Evolutionary conservation across 2,888 invertebrate species (phyloP).

Genomic region (Drosophila glabriapex): DNA sequence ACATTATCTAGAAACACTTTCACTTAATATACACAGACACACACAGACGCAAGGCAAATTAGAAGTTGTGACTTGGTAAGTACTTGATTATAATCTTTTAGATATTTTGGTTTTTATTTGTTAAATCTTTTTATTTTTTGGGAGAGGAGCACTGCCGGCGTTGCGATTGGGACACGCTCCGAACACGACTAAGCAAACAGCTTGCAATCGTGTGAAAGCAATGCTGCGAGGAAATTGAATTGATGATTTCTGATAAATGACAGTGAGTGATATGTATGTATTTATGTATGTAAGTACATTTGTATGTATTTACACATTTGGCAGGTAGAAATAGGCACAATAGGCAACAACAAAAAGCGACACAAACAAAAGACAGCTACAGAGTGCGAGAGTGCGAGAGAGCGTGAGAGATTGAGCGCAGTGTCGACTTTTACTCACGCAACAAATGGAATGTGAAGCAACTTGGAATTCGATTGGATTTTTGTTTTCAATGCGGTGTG

Average conservation of each 20-base stretch:
- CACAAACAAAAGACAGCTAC: conserved; percentile 32
- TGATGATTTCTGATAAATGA: conserved; percentile 52
- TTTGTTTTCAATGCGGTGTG: conserved; percentile 32
- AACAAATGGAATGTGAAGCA: conserved; percentile 48
- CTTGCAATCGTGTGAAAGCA: conserved; percentile 42
- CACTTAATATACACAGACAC: conserved; percentile 26
- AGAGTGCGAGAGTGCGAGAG: conserved; percentile 15
- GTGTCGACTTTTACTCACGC: conserved; percentile 64
- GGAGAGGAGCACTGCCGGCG: conserved; percentile 45
- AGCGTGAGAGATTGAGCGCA: conserved; percentile 22
- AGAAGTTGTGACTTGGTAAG: conserved; percentile 9
- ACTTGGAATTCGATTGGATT: conserved; percentile 33
- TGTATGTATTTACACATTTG: conserved; percentile 26
- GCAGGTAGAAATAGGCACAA: conserved; percentile 52
- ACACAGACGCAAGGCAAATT: not conserved
- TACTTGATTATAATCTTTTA: conserved; percentile 25
- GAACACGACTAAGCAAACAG: conserved; percentile 64
- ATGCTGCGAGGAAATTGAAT: conserved; percentile 45
- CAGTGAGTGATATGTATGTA: conserved; percentile 14
- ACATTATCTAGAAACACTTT: conserved; percentile 43
- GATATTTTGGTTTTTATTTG: not conserved
- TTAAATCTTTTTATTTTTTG: not conserved
- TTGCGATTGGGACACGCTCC: conserved; percentile 47
- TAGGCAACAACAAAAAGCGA: conserved; percentile 40
- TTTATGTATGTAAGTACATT: conserved; percentile 14